Base-by-base conservation (phyloP, 2,113 vertebrate species). In the Morone chrysops region DNA sequence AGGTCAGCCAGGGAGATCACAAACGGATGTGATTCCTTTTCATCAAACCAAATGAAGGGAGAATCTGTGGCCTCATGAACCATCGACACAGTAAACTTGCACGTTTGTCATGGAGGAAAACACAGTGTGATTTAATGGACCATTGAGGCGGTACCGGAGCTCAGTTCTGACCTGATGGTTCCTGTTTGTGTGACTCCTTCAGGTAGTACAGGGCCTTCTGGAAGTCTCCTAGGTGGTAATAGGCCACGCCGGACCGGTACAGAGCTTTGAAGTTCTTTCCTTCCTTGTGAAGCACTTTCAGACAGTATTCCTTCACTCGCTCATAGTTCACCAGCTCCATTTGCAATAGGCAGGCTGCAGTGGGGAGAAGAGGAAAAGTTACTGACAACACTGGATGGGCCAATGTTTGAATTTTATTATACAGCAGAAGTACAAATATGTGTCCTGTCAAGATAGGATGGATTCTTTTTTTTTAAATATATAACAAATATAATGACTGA, bases 311-410 rank as follows among this genome's bases (percentile, higher is more conserved):
- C 91, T 99, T 99, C 86, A 99, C 98, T 6, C 98, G 94, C 71
- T 99, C 98, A 0, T 99, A 99, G 93, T 99, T 99, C 80, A 99
- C 98, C 93, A 99, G 94, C 95, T 99, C 98, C 13, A 99, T 98
- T 94, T 99, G 98, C 88, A 99, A 95, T 71, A 99, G 96, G 90
- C 98, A 99, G 38, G 98, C 98, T 99, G 4, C 13, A 72, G 36
- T 1, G 12, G 36, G 14, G 45, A 48, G 22, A 56, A 1, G 40
- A 77, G 10, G 20, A 14, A 16, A 67, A 56, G 56, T 31, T 25
- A 57, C 6, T 50, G 78, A 70, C 45, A 9, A 75, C 22, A 61
- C 20, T 31, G 41, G 38, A 48, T 22, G 43, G 60, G 40, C 43
- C 45, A 71, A 22, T 69, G 31, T 75, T 81, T 48, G n/a, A 14